These are phyloP conservation scores for Colinus virginianus DNA, from an alignment of 2,113 vertebrate genomes.

Conservation along the genomic window DNA sequence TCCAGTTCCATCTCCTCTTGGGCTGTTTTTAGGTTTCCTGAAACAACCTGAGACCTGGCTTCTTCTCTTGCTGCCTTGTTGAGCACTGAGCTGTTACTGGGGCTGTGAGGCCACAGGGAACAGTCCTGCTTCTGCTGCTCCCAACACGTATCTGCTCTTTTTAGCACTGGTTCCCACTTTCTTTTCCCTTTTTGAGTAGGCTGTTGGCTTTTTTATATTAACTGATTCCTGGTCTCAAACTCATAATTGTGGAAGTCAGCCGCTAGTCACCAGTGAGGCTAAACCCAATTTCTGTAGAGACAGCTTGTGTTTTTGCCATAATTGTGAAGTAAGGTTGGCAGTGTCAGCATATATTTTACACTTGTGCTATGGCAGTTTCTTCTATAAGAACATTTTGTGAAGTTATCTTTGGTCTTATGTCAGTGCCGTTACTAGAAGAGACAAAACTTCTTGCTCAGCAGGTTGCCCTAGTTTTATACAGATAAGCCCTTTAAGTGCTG, in stretches of 20 bases:
- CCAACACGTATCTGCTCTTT: background rate
- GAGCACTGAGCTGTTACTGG: background rate
- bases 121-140: background rate
- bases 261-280: background rate
- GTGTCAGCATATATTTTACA: background rate
- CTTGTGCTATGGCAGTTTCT: background rate
- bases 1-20: background rate
- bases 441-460: background rate
- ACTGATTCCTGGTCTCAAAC: background rate
- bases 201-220: background rate
- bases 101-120: background rate
- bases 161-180: background rate
- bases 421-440: background rate
- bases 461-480: background rate
- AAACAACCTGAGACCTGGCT: background rate
- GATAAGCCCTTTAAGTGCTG: background rate
- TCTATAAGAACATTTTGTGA: background rate
- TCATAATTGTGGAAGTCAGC: accelerated
- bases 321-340: background rate
- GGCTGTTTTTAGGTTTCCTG: background rate
- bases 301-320: background rate
- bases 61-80: background rate
- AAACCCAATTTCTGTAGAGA: background rate
- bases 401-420: background rate
- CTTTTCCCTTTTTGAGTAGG: background rate